These are phyloP conservation scores for Hylyphantes graminicola DNA, from an alignment of 1,140 invertebrate genomes.

Conservation along the genomic window DNA sequence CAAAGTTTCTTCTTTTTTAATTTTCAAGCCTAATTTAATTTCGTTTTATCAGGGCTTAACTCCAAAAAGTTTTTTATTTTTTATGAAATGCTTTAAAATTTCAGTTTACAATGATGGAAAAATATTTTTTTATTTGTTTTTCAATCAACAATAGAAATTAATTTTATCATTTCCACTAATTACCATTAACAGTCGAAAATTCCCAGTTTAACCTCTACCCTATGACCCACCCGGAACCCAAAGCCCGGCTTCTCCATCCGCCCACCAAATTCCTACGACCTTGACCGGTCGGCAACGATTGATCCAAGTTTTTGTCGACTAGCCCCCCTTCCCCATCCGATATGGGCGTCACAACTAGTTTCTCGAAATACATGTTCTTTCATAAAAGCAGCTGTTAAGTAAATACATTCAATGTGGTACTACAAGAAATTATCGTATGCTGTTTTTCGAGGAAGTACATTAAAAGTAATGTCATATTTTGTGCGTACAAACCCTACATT, in stretches of 20 bases:
- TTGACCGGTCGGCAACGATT: slow-evolving; percentile 24
- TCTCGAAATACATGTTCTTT: too few species aligned
- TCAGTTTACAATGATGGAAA: not conserved
- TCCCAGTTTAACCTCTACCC: not conserved
- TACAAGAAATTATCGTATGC: too few species aligned
- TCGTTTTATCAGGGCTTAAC: not conserved
- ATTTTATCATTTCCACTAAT: not conserved
- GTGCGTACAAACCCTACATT: too few species aligned
- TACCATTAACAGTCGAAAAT: not conserved
- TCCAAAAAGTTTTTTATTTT: not conserved
- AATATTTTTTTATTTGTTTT: not conserved
- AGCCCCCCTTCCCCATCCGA: not conserved
- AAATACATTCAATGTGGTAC: too few species aligned
- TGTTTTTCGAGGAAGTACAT: too few species aligned
- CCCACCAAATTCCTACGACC: not conserved
- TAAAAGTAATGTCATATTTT: too few species aligned
- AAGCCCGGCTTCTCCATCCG: not conserved
- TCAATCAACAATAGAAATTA: not conserved
- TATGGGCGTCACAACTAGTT: not conserved
- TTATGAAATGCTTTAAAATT: too few species aligned
- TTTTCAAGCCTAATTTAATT: too few species aligned
- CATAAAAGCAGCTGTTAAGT: too few species aligned
- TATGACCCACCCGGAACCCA: not conserved
- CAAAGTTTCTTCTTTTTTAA: too few species aligned
- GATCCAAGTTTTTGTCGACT: slow-evolving; percentile 14